Percentiles rank a stretch among this genome's conserved stretches.
Evolutionary conservation across 2,888 invertebrate genomes (phyloP).

Genomic region (Plebejus anna): DNA sequence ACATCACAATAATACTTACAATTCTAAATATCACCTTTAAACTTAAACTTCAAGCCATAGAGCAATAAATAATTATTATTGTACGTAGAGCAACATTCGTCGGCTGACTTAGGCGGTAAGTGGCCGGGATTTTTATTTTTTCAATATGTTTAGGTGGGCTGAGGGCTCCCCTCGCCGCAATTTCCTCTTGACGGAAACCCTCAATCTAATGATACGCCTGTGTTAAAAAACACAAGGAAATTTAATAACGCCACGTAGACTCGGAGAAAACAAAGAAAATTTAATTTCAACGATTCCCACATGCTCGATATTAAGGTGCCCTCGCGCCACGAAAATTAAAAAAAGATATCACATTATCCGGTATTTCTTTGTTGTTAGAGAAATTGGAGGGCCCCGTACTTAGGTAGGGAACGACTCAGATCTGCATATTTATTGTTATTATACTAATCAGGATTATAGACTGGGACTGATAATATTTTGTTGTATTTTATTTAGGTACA

Average conservation of each 20-base stretch:
- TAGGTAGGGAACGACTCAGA: slow-evolving; percentile 43
- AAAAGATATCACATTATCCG: slow-evolving; percentile 39
- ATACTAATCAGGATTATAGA: not conserved
- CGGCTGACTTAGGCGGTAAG: slow-evolving; percentile 49
- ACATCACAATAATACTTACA: too few species aligned
- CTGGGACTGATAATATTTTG: not conserved
- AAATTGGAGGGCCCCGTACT: slow-evolving; percentile 26
- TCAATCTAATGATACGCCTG: slow-evolving; percentile 81
- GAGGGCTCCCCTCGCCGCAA: slow-evolving; percentile 69
- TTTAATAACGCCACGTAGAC: slow-evolving; percentile 75
- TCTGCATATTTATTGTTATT: slow-evolving; percentile 49
- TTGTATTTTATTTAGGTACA: not conserved
- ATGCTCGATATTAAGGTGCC: slow-evolving; percentile 73
- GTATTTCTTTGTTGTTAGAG: slow-evolving; percentile 4
- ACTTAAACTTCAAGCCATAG: too few species aligned
- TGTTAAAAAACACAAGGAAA: slow-evolving; percentile 81
- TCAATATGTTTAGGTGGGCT: slow-evolving; percentile 75
- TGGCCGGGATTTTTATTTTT: slow-evolving; percentile 78
- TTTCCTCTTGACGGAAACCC: slow-evolving; percentile 80
- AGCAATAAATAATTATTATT: too few species aligned
- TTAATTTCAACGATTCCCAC: slow-evolving; percentile 78
- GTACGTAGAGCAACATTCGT: slow-evolving; percentile 53
- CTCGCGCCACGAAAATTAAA: slow-evolving; percentile 59
- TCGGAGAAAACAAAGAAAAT: slow-evolving; percentile 76
- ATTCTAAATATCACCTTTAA: too few species aligned